Evolutionary conservation across 2,113 vertebrate genomes (phyloP).

Genomic region (Siniperca chuatsi): DNA sequence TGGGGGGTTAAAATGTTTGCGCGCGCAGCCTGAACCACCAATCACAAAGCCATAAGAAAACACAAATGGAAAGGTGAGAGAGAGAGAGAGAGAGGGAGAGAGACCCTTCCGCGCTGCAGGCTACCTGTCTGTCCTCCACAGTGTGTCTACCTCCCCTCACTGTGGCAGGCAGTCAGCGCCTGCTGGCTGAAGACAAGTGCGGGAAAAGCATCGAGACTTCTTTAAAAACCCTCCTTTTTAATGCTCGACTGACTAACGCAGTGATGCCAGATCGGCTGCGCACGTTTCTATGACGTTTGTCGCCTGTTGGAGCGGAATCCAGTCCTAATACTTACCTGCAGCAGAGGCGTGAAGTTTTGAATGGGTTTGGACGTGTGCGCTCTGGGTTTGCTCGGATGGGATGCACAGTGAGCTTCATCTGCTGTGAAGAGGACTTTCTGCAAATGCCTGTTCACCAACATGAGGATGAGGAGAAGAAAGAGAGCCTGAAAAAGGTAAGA

Average conservation of each 20-base stretch:
- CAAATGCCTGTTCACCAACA: conserved; percentile 83
- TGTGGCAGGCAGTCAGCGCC: background rate
- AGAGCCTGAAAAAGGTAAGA: conserved; percentile 73
- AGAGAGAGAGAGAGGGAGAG: conserved; percentile 21
- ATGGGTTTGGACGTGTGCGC: conserved; percentile 73
- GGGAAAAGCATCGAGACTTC: background rate
- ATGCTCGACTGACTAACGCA: background rate
- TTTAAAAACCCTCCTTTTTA: background rate
- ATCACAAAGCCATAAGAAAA: background rate
- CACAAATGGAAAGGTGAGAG: background rate
- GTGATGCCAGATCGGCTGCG: conserved; percentile 33
- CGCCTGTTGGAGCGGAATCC: conserved; percentile 12
- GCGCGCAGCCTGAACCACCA: conserved; percentile 22
- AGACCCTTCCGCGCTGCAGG: background rate
- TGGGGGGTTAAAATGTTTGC: background rate
- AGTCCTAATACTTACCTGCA: background rate
- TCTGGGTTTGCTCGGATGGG: conserved; percentile 85
- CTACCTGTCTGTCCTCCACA: conserved; percentile 47
- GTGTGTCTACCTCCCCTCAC: background rate
- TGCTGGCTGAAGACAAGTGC: background rate
- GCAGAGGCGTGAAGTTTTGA: conserved; percentile 42
- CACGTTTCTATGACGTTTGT: too few relatives aligned
- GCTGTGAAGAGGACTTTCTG: conserved; percentile 88
- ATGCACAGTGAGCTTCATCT: conserved; percentile 89
- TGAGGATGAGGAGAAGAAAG: conserved; percentile 82